Evolutionary conservation across 2,797 vertebrate genomes (phyloP).

Genomic region (Eidolon dupreanum): DNA sequence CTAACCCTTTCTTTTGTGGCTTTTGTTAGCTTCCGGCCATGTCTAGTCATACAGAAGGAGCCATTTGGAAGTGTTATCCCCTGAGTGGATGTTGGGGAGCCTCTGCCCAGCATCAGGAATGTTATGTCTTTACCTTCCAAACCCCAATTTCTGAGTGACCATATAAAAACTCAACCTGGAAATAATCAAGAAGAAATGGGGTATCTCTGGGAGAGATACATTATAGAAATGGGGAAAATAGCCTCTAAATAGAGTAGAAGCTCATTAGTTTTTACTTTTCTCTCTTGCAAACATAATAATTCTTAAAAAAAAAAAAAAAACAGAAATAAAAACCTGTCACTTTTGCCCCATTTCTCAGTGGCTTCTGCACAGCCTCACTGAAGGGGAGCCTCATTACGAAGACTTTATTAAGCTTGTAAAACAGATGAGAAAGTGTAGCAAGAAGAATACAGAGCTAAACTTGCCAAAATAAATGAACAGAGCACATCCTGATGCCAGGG

Average conservation of each 20-base stretch:
- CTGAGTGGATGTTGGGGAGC: rapidly evolving
- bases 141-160: neutral
- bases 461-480: conserved; percentile 68
- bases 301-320: neutral
- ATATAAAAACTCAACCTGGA: neutral
- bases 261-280: conserved; percentile 46
- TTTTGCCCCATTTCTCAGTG: conserved; percentile 59
- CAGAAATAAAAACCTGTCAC: conserved; percentile 47
- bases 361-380: conserved; percentile 15
- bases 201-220: neutral
- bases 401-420: conserved; percentile 71
- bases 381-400: conserved; percentile 57
- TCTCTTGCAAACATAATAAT: conserved; percentile 57
- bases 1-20: neutral
- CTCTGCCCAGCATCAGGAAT: neutral
- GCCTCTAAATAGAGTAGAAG: neutral
- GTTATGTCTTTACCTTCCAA: neutral
- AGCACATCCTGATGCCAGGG: conserved; percentile 48
- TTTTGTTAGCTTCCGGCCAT: neutral
- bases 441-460: conserved; percentile 16
- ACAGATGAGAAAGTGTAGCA: neutral
- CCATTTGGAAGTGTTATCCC: rapidly evolving
- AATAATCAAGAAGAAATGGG: neutral
- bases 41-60: neutral
- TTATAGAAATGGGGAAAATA: neutral